A percentile compares a stretch with the other conserved stretches of the same genome.
phyloP scores from a whole-genome alignment of 2,888 invertebrate species.

The Bombylius discolor region DNA sequence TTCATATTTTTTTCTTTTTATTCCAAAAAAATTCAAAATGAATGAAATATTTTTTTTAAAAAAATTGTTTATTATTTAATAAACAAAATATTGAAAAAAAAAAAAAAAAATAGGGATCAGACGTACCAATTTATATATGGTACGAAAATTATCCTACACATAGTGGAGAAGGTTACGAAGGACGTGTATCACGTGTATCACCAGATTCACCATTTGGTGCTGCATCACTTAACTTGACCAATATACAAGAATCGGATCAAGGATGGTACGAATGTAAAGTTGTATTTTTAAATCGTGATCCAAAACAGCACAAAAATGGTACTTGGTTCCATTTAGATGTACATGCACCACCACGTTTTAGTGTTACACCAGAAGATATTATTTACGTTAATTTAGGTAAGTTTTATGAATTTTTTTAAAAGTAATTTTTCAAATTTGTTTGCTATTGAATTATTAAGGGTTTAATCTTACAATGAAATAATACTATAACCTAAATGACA shows the following conservation, averaged over 20 bases:
- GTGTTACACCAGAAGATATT: conserved; percentile 89
- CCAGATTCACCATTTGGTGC: conserved; percentile 79
- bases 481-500: too few relatives aligned
- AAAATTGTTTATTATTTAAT: too few relatives aligned
- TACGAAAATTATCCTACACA: conserved; percentile 96
- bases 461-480: too few relatives aligned
- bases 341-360: conserved; percentile 91
- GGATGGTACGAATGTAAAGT: conserved; percentile 96
- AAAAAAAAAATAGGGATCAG: conserved; percentile 56
- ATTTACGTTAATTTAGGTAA: conserved; percentile 85
- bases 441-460: too few relatives aligned
- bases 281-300: conserved; percentile 88
- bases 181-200: conserved; percentile 77
- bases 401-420: conserved; percentile 15
- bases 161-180: conserved; percentile 88
- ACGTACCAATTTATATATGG: conserved; percentile 95
- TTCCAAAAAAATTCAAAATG: too few relatives aligned
- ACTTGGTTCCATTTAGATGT: conserved; percentile 98
- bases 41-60: too few relatives aligned
- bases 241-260: conserved; percentile 83
- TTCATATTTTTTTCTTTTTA: too few relatives aligned
- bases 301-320: conserved; percentile 84
- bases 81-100: too few relatives aligned
- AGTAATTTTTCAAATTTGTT: neutral
- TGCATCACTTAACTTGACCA: conserved; percentile 90